phyloP scores from a whole-genome alignment of 2,797 vertebrate species.

The Scolopax bukidnonensis region DNA sequence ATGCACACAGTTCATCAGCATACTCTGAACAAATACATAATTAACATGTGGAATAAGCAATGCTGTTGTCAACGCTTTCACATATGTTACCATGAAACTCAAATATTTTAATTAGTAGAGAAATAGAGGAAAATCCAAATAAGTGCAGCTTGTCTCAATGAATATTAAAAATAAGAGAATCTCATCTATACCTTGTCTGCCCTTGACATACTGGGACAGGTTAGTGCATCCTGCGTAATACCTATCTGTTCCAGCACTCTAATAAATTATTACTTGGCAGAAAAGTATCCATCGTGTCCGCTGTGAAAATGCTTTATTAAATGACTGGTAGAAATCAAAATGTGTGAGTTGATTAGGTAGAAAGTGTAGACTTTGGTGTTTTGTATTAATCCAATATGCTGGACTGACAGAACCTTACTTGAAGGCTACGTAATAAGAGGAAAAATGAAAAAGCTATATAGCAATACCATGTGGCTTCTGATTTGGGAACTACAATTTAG shows the following conservation, averaged over 20 bases:
- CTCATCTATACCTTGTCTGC: not conserved
- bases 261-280: not conserved
- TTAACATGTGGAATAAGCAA: conserved; percentile 59
- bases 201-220: not conserved
- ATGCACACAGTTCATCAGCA: conserved; percentile 23
- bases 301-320: not conserved
- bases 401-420: not conserved
- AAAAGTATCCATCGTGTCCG: not conserved
- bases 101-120: conserved; percentile 35
- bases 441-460: conserved; percentile 4
- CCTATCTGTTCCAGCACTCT: not conserved
- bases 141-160: not conserved
- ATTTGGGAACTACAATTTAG: conserved; percentile 50
- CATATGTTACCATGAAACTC: conserved; percentile 12
- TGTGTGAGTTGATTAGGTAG: not conserved
- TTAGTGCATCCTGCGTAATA: not conserved
- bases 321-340: not conserved
- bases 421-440: not conserved
- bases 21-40: conserved; percentile 34
- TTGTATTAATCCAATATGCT: not conserved
- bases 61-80: conserved; percentile 31
- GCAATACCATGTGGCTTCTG: conserved; percentile 49
- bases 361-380: not conserved
- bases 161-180: not conserved
- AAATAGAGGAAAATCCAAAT: conserved; percentile 18